Conservation (phyloP, 2,797 vertebrate species). For the Ceryle rudis region DNA sequence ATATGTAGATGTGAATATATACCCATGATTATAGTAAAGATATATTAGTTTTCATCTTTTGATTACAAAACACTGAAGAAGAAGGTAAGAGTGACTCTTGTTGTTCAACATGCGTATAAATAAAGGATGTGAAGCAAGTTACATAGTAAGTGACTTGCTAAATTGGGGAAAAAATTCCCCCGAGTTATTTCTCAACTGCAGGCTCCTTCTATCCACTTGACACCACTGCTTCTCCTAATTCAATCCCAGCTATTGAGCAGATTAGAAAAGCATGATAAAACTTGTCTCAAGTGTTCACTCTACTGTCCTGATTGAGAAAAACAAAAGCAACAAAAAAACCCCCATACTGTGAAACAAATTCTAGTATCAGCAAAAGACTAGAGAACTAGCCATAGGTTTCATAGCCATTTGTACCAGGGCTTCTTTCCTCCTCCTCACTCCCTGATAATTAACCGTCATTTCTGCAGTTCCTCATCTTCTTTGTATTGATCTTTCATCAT, state of each 20-base stretch:
- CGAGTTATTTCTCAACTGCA: not conserved
- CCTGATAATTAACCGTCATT: conserved; percentile 69
- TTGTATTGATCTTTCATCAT: conserved; percentile 77
- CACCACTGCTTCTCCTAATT: not conserved
- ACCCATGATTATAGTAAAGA: not conserved
- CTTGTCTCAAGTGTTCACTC: not conserved
- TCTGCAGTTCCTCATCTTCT: conserved; percentile 72
- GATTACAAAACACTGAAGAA: not conserved
- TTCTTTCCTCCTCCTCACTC: conserved; percentile 21
- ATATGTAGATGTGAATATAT: not conserved
- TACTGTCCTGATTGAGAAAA: not conserved
- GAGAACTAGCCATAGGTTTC: not conserved
- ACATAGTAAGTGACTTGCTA: not conserved
- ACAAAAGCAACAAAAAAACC: not conserved
- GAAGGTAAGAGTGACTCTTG: not conserved
- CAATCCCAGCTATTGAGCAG: not conserved
- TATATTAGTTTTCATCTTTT: not conserved
- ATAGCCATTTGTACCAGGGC: not conserved
- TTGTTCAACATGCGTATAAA: not conserved
- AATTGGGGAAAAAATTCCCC: not conserved
- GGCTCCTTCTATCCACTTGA: not conserved
- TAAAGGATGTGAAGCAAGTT: not conserved
- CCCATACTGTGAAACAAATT: not conserved
- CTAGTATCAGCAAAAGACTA: not conserved
- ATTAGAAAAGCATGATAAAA: not conserved